Conservation (phyloP, 2,797 vertebrate species). For the Lindbergichthys nudifrons region DNA sequence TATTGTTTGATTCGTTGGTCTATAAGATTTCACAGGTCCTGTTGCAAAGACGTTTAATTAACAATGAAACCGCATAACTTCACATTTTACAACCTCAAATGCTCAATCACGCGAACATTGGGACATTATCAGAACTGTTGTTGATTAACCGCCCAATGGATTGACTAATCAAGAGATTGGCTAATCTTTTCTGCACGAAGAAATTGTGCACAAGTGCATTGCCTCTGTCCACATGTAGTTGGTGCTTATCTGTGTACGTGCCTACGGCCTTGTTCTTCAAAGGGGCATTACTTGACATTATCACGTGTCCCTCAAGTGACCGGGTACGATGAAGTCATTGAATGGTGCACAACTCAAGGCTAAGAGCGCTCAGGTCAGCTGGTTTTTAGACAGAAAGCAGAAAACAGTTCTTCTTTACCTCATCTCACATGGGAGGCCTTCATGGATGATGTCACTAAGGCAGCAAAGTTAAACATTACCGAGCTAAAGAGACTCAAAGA, state of each 20-base stretch:
- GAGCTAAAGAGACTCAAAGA: slow-evolving; percentile 23
- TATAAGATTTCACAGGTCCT: not conserved
- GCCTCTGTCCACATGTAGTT: slow-evolving; percentile 25
- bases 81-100: not conserved
- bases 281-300: slow-evolving; percentile 28
- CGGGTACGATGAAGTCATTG: slow-evolving; percentile 43
- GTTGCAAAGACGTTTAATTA: too few relatives aligned
- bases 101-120: not conserved
- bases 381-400: slow-evolving; percentile 26
- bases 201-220: not conserved
- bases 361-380: slow-evolving; percentile 39
- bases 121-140: not conserved
- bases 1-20: not conserved
- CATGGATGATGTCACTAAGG: slow-evolving; percentile 84
- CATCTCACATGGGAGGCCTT: slow-evolving; percentile 61
- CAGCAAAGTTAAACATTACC: slow-evolving; percentile 60
- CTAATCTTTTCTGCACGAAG: not conserved
- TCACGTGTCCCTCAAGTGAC: slow-evolving; percentile 56
- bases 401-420: slow-evolving; percentile 24
- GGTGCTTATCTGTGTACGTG: slow-evolving; percentile 66
- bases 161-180: not conserved
- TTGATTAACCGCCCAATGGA: not conserved
- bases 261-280: slow-evolving; percentile 32
- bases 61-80: not conserved
- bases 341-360: slow-evolving; percentile 52